These are phyloP conservation scores for Trimorus sp. DNA, from an alignment of 2,888 invertebrate species.

Conservation along the genomic window DNA sequence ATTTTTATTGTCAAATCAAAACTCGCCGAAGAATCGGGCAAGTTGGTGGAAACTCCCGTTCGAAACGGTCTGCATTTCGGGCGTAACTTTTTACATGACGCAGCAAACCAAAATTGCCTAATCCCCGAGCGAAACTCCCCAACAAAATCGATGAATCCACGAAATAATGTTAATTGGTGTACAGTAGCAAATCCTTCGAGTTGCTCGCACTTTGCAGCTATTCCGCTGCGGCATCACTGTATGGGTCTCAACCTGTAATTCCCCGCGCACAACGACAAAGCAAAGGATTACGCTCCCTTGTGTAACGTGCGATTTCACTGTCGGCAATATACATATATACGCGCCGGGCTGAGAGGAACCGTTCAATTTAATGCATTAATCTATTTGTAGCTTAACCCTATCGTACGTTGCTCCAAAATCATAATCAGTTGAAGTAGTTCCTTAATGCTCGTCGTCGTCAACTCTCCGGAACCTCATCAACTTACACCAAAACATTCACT, in stretches of 20 bases:
- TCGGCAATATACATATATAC: slow-evolving; percentile 21
- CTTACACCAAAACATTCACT: too few relatives aligned
- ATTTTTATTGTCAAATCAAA: neutral
- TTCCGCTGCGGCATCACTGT: slow-evolving; percentile 25
- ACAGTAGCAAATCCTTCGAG: slow-evolving; percentile 11
- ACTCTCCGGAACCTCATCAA: slow-evolving; percentile 5
- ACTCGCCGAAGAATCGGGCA: too few relatives aligned
- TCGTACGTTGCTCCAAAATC: slow-evolving; percentile 25
- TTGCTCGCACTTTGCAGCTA: slow-evolving; percentile 37
- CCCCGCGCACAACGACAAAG: slow-evolving; percentile 46
- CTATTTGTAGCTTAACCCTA: slow-evolving; percentile 51
- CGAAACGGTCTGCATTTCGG: too few relatives aligned
- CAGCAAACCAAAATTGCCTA: neutral
- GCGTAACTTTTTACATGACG: too few relatives aligned
- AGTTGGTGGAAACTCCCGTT: too few relatives aligned
- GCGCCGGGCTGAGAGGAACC: slow-evolving; percentile 29
- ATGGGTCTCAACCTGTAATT: slow-evolving; percentile 57
- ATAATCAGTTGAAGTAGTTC: slow-evolving; percentile 38
- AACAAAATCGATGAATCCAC: slow-evolving; percentile 6
- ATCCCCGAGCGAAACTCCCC: neutral
- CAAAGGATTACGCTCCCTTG: slow-evolving; percentile 54
- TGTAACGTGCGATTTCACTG: slow-evolving; percentile 39
- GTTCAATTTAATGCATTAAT: slow-evolving; percentile 62
- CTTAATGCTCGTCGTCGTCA: neutral
- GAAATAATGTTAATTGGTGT: slow-evolving; percentile 19